phyloP scores from a whole-genome alignment of 2,113 vertebrate species.

The Leptobrachium leishanense region DNA sequence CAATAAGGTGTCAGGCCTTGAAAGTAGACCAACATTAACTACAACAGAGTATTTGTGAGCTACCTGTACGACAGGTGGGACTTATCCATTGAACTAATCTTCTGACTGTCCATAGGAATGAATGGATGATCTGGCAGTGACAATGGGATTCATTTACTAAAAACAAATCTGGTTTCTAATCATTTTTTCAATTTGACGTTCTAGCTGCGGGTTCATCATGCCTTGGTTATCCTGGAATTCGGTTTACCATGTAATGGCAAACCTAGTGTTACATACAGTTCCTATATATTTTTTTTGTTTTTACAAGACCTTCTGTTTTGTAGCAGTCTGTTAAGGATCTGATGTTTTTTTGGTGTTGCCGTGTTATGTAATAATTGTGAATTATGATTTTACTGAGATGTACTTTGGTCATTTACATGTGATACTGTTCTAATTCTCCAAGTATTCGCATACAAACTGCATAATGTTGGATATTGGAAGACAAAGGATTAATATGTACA shows the following conservation, averaged over 20 bases:
- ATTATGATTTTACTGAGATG: conserved; percentile 27
- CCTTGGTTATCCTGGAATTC: background rate
- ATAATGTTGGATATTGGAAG: too few relatives aligned
- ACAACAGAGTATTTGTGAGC: background rate
- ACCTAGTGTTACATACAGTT: background rate
- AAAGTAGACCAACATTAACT: background rate
- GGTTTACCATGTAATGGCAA: background rate
- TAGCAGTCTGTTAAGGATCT: conserved; percentile 8
- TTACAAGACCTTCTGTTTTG: background rate
- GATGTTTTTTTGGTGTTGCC: conserved; percentile 20
- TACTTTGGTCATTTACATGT: background rate
- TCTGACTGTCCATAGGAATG: background rate
- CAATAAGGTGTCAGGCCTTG: background rate
- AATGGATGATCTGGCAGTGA: background rate
- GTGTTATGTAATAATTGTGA: conserved; percentile 38
- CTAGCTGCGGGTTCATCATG: background rate
- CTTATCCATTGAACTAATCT: background rate
- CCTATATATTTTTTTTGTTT: background rate
- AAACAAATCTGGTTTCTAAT: background rate
- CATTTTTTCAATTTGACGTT: background rate
- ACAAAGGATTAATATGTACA: too few relatives aligned
- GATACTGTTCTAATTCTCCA: too few relatives aligned
- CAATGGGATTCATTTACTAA: background rate
- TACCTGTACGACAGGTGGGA: background rate
- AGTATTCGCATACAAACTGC: too few relatives aligned